Base-by-base conservation (phyloP, 2,888 invertebrate species). In the Lithophane leautieri region DNA sequence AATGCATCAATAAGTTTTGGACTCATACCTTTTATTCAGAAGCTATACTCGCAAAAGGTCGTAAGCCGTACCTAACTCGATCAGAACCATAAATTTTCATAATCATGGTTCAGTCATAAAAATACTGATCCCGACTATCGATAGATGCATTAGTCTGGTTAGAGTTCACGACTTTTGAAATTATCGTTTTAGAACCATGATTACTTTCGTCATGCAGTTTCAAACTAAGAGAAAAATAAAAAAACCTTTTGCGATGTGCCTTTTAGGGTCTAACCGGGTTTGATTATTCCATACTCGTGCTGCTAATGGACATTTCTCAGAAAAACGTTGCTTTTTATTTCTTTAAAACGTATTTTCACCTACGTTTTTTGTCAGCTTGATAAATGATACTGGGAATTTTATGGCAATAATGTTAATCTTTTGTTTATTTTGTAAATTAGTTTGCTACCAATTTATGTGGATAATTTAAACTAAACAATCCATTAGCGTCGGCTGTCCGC, bases 211-310 rank as follows among this genome's bases (percentile, higher is more conserved):
- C 68, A 68, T 82, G 63, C 67, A 63, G 28, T 54, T 54, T 34
- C 8, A 34, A 68, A 79, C 28, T 66, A n/a, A 34, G 52, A 54
- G 42, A 42, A 42, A 83, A 70, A 56, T 54, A 12, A 60, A 65
- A 76, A 52, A 54, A 52, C 22, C n/a, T 12, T 42, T 54, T 34
- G 12, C 44, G 52, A 60, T 83, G 62, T 54, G 25, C 66, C 44
- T 62, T 77, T 52, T n/a, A 56, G 16, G 58, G 42, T 66, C 7
- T 52, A 52, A 56, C 54, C 50, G 19, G 42, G 56, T 71, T 79
- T 84, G 34, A 69, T 84, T 62, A 81, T 84, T 73, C 84, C 65
- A 65, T 52, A 80, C 56, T 72, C 56, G 68, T 70, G 66, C 22
- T 61, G n/a, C n/a, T 73, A 73, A 80, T 73, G 81, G 70, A 67